phyloP scores from a whole-genome alignment of 2,797 vertebrate species.

The Pangasius macronema region DNA sequence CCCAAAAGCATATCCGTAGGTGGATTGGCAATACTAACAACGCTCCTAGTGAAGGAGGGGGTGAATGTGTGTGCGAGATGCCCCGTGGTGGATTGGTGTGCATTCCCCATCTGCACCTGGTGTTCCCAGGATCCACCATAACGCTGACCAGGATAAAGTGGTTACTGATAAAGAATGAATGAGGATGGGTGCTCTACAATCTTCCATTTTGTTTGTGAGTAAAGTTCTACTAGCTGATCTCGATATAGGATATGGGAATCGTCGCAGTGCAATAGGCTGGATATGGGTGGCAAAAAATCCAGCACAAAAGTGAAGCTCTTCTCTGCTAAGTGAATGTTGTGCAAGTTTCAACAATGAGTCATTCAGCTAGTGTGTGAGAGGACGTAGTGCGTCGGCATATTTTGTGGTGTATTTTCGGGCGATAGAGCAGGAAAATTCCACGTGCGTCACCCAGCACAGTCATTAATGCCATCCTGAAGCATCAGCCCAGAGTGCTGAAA shows the following conservation, averaged over 20 bases:
- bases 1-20: neutral
- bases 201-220: neutral
- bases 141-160: neutral
- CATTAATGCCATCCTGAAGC: neutral
- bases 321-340: neutral
- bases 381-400: neutral
- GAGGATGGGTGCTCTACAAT: neutral
- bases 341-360: neutral
- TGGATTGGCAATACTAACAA: neutral
- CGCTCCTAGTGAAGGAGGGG: neutral
- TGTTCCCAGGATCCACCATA: neutral
- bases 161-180: conserved; percentile 1
- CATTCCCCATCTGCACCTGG: neutral
- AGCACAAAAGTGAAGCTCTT: neutral
- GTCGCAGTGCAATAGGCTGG: neutral
- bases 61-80: neutral
- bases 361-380: too few relatives aligned
- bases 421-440: neutral
- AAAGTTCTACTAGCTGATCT: neutral
- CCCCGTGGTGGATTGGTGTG: neutral
- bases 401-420: neutral
- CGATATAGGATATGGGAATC: neutral
- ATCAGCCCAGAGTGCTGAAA: conserved; percentile 2
- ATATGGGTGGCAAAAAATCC: neutral
- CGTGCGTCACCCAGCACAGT: neutral